phyloP scores from a whole-genome alignment of 2,113 vertebrate species.

The Noturus placidus region DNA sequence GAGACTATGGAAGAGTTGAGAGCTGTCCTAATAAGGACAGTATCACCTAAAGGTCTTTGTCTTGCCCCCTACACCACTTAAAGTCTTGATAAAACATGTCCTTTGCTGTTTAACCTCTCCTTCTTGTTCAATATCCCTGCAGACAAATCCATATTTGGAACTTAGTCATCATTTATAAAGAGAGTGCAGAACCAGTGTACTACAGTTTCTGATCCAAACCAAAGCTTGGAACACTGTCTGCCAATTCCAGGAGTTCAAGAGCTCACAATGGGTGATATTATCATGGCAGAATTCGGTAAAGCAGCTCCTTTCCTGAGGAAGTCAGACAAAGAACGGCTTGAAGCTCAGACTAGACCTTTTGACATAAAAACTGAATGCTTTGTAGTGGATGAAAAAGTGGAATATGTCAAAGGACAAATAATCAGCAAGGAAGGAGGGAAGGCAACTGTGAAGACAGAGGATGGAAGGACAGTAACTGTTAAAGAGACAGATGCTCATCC shows the following conservation, averaged over 20 bases:
- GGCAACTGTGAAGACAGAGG: conserved; percentile 69
- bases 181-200: not conserved
- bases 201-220: conserved; percentile 18
- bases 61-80: conserved; percentile 46
- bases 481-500: conserved; percentile 74
- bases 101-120: not conserved
- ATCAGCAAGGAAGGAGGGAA: conserved; percentile 70
- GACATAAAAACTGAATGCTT: conserved; percentile 76
- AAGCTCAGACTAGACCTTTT: conserved; percentile 74
- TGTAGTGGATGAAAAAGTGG: conserved; percentile 70
- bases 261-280: conserved; percentile 64
- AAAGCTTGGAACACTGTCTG: not conserved
- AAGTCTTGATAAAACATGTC: conserved; percentile 39
- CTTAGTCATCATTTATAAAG: conserved; percentile 40
- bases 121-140: conserved; percentile 14
- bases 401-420: conserved; percentile 72
- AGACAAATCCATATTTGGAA: conserved; percentile 51
- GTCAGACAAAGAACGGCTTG: conserved; percentile 74
- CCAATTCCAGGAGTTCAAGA: conserved; percentile 31
- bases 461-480: conserved; percentile 70
- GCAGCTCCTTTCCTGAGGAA: conserved; percentile 75
- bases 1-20: conserved; percentile 12
- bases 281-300: conserved; percentile 72
- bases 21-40: conserved; percentile 47
- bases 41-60: conserved; percentile 48